A percentile compares a stretch with the other conserved stretches of the same genome.
Conservation (phyloP, 2,113 vertebrate species). For the Heteronetta atricapilla region DNA sequence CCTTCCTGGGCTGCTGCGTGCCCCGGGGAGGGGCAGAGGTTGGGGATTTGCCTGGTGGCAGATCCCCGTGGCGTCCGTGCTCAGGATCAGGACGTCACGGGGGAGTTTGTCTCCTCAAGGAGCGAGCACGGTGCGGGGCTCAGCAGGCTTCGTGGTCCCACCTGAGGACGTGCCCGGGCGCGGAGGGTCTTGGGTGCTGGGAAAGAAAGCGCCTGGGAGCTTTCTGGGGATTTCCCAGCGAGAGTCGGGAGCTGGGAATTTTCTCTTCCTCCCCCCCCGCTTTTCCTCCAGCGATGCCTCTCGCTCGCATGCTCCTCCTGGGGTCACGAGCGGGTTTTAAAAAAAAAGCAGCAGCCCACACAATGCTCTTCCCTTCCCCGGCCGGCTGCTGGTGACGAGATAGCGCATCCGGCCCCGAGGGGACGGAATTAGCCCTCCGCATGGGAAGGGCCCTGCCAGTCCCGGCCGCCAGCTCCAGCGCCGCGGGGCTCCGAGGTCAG, state of each 20-base stretch:
- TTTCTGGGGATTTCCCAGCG: conserved; percentile 18
- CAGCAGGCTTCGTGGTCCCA: neutral
- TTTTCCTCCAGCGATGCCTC: neutral
- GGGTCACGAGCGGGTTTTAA: neutral
- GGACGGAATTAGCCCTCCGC: neutral
- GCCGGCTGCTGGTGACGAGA: neutral
- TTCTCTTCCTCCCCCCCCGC: neutral
- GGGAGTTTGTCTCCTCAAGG: neutral
- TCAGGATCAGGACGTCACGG: rapidly evolving
- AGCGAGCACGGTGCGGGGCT: neutral
- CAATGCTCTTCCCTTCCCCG: conserved; percentile 31
- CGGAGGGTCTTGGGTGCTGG: rapidly evolving
- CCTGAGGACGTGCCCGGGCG: neutral
- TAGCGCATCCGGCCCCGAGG: neutral
- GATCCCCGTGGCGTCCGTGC: rapidly evolving
- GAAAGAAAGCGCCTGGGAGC: neutral
- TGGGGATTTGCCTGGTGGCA: neutral
- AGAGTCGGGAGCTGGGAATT: conserved; percentile 13
- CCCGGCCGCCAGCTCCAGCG: neutral
- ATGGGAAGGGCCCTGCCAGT: conserved; percentile 29
- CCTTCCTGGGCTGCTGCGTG: neutral
- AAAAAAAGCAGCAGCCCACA: conserved; percentile 48
- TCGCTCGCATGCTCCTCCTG: neutral
- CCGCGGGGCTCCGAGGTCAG: neutral
- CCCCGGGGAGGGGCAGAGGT: neutral